Percentiles rank a stretch among this genome's conserved stretches.
These are phyloP conservation scores for Myotis findleyi DNA, from an alignment of 2,797 vertebrate species.

Conservation along the genomic window DNA sequence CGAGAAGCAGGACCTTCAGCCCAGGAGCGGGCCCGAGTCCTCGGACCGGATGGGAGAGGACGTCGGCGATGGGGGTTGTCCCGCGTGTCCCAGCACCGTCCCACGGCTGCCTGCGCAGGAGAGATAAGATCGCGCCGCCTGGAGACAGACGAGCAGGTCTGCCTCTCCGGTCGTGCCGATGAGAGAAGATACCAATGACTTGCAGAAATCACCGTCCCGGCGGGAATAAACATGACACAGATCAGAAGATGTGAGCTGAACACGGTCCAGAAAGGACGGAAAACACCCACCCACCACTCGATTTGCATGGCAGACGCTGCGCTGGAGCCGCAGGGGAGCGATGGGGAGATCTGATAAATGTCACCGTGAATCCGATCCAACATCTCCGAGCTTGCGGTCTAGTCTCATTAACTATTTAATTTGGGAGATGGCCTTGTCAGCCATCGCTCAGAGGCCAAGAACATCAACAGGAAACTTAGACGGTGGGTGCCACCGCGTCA, in stretches of 20 bases:
- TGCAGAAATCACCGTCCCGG: slow-evolving; percentile 8
- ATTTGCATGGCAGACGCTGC: slow-evolving; percentile 63
- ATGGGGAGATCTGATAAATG: slow-evolving; percentile 70
- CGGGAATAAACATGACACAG: slow-evolving; percentile 53
- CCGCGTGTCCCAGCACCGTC: not conserved
- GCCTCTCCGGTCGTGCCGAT: not conserved
- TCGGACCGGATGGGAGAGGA: slow-evolving; percentile 9
- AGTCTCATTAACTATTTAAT: slow-evolving; percentile 72
- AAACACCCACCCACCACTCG: not conserved
- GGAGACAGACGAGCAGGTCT: slow-evolving; percentile 62
- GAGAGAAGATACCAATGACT: slow-evolving; percentile 32
- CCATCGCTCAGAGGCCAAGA: slow-evolving; percentile 17
- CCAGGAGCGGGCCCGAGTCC: not conserved
- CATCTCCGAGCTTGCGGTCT: slow-evolving; percentile 63
- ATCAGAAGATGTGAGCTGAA: slow-evolving; percentile 63
- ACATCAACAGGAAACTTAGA: slow-evolving; percentile 40
- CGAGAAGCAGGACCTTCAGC: slow-evolving; percentile 11
- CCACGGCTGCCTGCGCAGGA: slow-evolving; percentile 45
- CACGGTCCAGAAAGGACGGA: not conserved
- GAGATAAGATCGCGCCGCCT: slow-evolving; percentile 67
- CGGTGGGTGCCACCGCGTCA: slow-evolving; percentile 55
- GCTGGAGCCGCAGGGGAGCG: slow-evolving; percentile 55
- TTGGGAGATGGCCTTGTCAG: slow-evolving; percentile 60
- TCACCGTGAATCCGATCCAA: slow-evolving; percentile 48
- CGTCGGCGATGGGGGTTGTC: slow-evolving; percentile 15